phyloP scores from a whole-genome alignment of 2,113 vertebrate species.

The Bubo bubo region DNA sequence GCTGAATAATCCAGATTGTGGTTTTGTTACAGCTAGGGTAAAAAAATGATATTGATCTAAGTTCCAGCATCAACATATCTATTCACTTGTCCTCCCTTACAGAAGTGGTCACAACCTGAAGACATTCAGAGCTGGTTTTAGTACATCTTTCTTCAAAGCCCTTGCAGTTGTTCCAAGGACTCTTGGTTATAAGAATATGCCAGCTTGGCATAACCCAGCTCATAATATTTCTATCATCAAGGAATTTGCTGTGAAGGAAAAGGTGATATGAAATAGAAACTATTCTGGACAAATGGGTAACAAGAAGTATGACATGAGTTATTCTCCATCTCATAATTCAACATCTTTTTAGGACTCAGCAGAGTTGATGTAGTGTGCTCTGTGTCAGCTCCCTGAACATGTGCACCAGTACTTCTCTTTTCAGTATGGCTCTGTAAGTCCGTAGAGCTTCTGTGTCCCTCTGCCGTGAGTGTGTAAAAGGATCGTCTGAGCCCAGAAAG shows the following conservation, averaged over 20 bases:
- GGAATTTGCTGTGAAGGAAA: background rate
- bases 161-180: constrained; percentile 11
- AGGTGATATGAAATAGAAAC: constrained; percentile 12
- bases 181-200: background rate
- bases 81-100: background rate
- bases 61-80: background rate
- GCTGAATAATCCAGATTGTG: background rate
- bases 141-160: background rate
- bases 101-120: background rate
- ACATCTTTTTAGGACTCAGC: background rate
- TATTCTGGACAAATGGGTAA: background rate
- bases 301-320: background rate
- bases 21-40: background rate
- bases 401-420: background rate
- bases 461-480: background rate
- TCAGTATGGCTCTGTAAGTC: background rate
- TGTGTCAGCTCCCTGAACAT: background rate
- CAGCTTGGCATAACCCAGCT: background rate
- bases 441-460: background rate
- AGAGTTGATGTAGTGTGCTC: background rate
- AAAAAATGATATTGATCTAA: background rate
- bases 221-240: background rate
- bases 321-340: constrained; percentile 11
- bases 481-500: background rate
- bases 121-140: background rate